Base-by-base conservation (phyloP, 2,797 vertebrate genomes). In the Sebastes kiyomatsui region DNA sequence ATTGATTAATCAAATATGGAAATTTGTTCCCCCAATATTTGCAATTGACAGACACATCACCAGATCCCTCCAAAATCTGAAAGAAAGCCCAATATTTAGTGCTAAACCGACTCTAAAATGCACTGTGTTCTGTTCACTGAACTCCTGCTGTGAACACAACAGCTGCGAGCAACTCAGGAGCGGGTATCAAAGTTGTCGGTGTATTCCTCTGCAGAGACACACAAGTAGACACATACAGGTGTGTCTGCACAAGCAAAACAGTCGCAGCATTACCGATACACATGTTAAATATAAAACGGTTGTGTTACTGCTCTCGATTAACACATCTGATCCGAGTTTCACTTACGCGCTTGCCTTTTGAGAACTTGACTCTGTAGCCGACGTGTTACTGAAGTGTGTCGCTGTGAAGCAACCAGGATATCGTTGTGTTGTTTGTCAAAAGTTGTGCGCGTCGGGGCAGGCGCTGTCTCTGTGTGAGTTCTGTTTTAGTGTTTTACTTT, bases 61-160 rank as follows among this genome's bases (percentile, higher is more conserved):
- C 28, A 22, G 16, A 33, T 66, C 3, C 9, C 14, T 30, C 14
- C 20, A 25, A 68, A 27, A 69, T 6, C 60, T 38, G 18, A 69
- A 22, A 16, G 22, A 33, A 61, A 55, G 28, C n/a, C 22, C 20
- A 42, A 3, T 67, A 67, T 52, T 60, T 16, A 49, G 35, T 20
- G 10, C 32, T 59, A 58, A 59, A n/a, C 3, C 6, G 8, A 32
- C 33, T 46, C 13, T 23, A 23, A 67, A 75, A 46, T 3, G 3
- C 5, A 16, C 13, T 13, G 20, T 42, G 6, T 28, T 4, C 67
- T 70, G 54, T 25, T 65, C 61, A 65, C 22, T 70, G 56, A 77
- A 27, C 42, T 54, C 56, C 67, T 32, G 52, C 35, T 59, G 60
- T 25, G 60, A 78, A 46, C 75, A 73, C 20, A 78, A 56, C 75